These are phyloP conservation scores for Caenorhabditis drosophilae DNA, from an alignment of 2,888 invertebrate species.

Conservation along the genomic window DNA sequence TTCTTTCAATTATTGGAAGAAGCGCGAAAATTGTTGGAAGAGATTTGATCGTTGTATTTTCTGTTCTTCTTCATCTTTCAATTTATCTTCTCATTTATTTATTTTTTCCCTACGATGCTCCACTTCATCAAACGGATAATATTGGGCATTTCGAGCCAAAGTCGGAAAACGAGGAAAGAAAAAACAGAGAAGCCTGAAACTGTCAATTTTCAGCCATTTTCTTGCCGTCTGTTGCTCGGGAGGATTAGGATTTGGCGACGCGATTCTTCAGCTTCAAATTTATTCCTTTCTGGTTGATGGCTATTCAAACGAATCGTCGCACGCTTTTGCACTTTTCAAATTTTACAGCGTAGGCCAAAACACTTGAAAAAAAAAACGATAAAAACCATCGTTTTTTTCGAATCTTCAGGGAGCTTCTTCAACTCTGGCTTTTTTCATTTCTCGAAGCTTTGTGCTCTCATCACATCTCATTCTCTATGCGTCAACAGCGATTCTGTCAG, in stretches of 20 bases:
- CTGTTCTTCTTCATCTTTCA: conserved; percentile 11
- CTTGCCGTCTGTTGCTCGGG: conserved; percentile 25
- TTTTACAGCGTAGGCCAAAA: conserved; percentile 30
- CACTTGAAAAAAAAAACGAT: background rate
- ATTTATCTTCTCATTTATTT: conserved; percentile 16
- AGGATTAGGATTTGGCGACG: conserved; percentile 30
- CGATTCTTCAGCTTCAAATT: conserved; percentile 31
- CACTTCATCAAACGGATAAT: conserved; percentile 20
- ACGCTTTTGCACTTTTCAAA: conserved; percentile 35
- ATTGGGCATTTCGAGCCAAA: conserved; percentile 21
- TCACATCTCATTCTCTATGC: conserved; percentile 23
- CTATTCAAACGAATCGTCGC: conserved; percentile 25
- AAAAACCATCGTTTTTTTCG: background rate
- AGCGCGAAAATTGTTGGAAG: conserved; percentile 18
- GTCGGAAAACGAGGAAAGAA: no score
- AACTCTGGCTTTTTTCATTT: conserved; percentile 24
- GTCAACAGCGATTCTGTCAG: conserved; percentile 23
- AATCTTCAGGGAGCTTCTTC: conserved; percentile 28
- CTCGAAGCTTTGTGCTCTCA: conserved; percentile 23
- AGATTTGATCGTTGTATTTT: conserved; percentile 21
- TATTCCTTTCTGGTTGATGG: conserved; percentile 28
- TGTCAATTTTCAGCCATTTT: conserved; percentile 13
- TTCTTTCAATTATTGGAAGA: conserved; percentile 23
- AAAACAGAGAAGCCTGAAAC: no score
- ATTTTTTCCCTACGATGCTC: conserved; percentile 30